Base-by-base conservation (phyloP, 64 coral and sea anemone genomes). In the Anthopleura sola region DNA sequence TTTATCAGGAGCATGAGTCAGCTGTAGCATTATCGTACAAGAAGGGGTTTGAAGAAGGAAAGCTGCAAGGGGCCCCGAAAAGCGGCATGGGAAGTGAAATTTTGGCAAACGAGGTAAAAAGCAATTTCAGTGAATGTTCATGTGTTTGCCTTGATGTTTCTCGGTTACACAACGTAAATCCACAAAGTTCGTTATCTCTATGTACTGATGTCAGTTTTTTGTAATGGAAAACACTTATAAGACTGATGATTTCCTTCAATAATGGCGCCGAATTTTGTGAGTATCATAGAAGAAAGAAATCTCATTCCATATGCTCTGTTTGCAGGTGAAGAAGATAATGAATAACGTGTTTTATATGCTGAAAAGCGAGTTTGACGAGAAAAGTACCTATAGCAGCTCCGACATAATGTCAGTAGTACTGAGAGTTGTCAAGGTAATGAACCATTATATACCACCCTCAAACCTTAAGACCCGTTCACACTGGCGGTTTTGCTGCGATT, bases 301-400 rank as follows among this genome's bases (percentile, higher is more conserved):
- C 40, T 34, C 28, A 71, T 31, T 71, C 4, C 12, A 16, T 31
- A 15, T 34, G 14, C 29, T 71, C 26, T 71, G 10, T 82, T 76
- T 88, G 16, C 68, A 98, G 95, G 92, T 98, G 29, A 99, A 99
- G 21, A 83, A 88, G 44, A 99, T 99, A 19, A 99, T 99, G 97
- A 99, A 92, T 78, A 92, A 79, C 34, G 85, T 99, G 34, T 99
- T 90, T 51, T 90, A 92, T 58, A 90, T 90, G 81, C 80, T 99
- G n/a, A 85, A 80, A 18, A 90, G 75, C 53, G 97, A 99, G 66
- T 95, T 99, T 82, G 91, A 86, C 37, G 85, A 75, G 11, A 83
- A 82, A 13, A 82, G 87, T 16, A 83, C 37, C 57, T 99, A 99
- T 47, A 87, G 78, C 16, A 92, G 97, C 53, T 71, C 86, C 1